Conservation (phyloP, 2,888 invertebrate genomes). For the Agrotis puta region DNA sequence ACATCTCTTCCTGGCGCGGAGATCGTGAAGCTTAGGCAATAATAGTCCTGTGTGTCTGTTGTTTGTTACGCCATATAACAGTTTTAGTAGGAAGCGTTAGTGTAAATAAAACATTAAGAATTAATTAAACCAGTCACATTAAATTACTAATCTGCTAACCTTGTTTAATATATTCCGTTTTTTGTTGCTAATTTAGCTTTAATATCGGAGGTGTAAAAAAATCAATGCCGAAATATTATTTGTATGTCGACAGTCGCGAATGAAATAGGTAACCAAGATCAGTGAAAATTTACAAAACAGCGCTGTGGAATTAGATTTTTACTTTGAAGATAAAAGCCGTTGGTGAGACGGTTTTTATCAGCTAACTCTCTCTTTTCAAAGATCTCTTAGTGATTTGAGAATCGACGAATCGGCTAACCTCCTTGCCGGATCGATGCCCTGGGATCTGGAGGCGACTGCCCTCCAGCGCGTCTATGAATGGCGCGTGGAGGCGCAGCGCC, state of each 20-base stretch:
- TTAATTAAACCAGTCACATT: background rate
- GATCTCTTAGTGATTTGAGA: slow-evolving; percentile 14
- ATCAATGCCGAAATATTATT: slow-evolving; percentile 13
- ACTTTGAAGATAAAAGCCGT: slow-evolving; percentile 51
- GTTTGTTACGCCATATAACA: too few relatives aligned
- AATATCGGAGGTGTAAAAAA: slow-evolving; percentile 12
- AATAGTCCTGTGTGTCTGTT: background rate
- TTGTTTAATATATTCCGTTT: background rate
- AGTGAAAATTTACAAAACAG: slow-evolving; percentile 57
- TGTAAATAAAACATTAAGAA: background rate
- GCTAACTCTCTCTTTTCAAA: slow-evolving; percentile 39
- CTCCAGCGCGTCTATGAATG: too few relatives aligned
- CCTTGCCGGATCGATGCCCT: too few relatives aligned
- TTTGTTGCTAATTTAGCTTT: background rate
- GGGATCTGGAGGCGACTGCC: too few relatives aligned
- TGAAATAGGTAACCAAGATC: slow-evolving; percentile 41
- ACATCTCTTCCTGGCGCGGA: too few relatives aligned
- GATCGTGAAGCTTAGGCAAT: too few relatives aligned
- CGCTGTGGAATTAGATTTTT: slow-evolving; percentile 1
- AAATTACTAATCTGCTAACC: background rate
- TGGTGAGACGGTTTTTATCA: slow-evolving; percentile 22
- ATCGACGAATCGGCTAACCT: too few relatives aligned
- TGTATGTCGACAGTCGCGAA: slow-evolving; percentile 34
- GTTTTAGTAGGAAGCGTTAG: too few relatives aligned
- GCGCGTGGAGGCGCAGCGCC: too few relatives aligned